These are phyloP conservation scores for Cebidichthys violaceus DNA, from an alignment of 2,113 vertebrate genomes.

Conservation along the genomic window DNA sequence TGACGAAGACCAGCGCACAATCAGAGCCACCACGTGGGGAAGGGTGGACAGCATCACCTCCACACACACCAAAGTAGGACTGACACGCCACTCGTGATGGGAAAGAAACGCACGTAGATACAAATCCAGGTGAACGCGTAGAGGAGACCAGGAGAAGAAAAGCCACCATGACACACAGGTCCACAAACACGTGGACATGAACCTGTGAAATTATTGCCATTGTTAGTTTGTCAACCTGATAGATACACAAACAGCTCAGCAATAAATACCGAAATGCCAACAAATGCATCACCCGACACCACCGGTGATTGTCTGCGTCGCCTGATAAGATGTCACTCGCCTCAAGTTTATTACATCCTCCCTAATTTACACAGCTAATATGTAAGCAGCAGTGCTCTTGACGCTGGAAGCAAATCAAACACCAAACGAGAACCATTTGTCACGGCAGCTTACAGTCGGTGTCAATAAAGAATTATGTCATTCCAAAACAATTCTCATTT, in stretches of 20 bases:
- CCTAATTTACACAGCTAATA: constrained; percentile 10
- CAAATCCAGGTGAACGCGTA: constrained; percentile 20
- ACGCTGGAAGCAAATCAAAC: not conserved
- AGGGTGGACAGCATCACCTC: constrained; percentile 64
- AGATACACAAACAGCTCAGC: not conserved
- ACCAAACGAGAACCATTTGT: not conserved
- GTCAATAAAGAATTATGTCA: not conserved
- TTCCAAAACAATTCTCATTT: not conserved
- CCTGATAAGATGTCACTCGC: not conserved
- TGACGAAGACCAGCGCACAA: constrained; percentile 63
- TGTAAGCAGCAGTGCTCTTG: not conserved
- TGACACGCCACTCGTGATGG: constrained; percentile 65
- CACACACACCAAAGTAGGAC: constrained; percentile 54
- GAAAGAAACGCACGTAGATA: constrained; percentile 16
- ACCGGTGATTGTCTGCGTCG: not conserved
- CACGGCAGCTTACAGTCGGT: not conserved
- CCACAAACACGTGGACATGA: not conserved
- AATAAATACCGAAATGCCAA: not conserved
- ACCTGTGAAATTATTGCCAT: not conserved
- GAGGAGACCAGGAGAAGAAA: constrained; percentile 1
- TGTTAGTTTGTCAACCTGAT: constrained; percentile 12
- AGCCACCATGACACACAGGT: not conserved
- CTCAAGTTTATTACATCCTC: constrained; percentile 3
- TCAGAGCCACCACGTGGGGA: constrained; percentile 7
- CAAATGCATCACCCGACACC: not conserved